Evolutionary conservation across 2,113 vertebrate species (phyloP).

Genomic region (Rhabdomys dilectus): DNA sequence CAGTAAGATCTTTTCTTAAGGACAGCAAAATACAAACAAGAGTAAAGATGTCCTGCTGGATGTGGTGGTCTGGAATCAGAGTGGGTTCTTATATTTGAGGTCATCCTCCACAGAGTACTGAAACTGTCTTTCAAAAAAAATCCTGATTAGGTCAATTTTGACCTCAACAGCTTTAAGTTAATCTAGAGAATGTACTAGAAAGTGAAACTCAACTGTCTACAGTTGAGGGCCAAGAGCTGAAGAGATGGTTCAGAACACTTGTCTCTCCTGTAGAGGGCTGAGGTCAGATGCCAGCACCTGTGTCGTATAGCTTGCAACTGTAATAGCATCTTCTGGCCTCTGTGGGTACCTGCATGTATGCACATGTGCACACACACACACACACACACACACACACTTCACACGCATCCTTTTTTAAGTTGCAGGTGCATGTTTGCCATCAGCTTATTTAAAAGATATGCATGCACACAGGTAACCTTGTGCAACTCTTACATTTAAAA

Average conservation of each 20-base stretch:
- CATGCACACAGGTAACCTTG: neutral
- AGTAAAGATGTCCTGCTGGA: neutral
- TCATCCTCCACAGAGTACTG: neutral
- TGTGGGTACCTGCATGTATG: neutral
- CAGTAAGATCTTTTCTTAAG: neutral
- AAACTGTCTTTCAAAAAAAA: neutral
- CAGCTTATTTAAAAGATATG: neutral
- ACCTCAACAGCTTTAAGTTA: neutral
- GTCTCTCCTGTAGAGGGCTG: neutral
- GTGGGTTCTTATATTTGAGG: neutral
- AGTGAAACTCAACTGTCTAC: neutral
- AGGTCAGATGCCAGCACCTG: neutral
- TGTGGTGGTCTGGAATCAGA: neutral
- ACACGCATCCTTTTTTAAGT: neutral
- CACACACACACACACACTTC: neutral
- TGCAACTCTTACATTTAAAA: neutral
- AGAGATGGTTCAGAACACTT: neutral
- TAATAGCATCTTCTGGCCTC: neutral
- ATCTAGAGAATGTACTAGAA: conserved; percentile 27
- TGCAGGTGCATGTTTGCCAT: neutral
- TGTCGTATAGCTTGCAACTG: neutral
- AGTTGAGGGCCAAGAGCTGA: neutral
- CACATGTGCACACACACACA: neutral
- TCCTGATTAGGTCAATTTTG: neutral
- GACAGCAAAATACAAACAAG: neutral